Conservation (phyloP, 2,113 vertebrate species). For the Bostrychus sinensis region DNA sequence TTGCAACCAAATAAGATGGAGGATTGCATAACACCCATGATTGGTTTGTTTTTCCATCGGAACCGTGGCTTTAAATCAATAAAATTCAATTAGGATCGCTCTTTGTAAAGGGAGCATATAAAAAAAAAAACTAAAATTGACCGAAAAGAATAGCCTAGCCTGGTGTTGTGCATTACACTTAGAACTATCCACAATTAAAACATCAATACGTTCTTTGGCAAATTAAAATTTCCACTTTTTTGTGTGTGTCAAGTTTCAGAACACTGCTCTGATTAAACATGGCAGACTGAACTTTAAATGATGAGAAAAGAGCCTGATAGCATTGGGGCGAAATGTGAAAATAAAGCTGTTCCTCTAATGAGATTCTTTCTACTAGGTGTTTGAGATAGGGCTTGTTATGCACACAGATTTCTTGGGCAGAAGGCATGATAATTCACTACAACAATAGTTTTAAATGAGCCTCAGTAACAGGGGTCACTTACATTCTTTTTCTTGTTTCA, state of each 20-base stretch:
- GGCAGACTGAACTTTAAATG: slow-evolving; percentile 3
- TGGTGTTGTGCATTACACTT: slow-evolving; percentile 14
- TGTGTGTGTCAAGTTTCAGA: slow-evolving; percentile 16
- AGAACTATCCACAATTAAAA: slow-evolving; percentile 30
- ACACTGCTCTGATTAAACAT: slow-evolving; percentile 36
- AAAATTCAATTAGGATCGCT: slow-evolving; percentile 61
- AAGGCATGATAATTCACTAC: slow-evolving; percentile 22
- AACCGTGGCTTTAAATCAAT: slow-evolving; percentile 57
- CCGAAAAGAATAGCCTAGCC: slow-evolving; percentile 47
- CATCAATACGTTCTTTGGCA: slow-evolving; percentile 35
- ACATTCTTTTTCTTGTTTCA: slow-evolving; percentile 17
- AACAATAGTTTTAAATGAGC: slow-evolving; percentile 21
- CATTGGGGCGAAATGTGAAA: slow-evolving; percentile 14
- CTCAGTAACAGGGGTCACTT: slow-evolving; percentile 23
- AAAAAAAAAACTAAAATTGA: slow-evolving; percentile 56
- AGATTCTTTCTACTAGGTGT: slow-evolving; percentile 7
- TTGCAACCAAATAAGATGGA: slow-evolving; percentile 47
- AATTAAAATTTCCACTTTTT: slow-evolving; percentile 36
- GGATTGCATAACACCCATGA: slow-evolving; percentile 48
- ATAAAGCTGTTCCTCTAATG: slow-evolving; percentile 1
- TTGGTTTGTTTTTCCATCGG: slow-evolving; percentile 48
- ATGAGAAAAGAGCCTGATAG: slow-evolving; percentile 13
- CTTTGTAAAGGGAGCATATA: slow-evolving; percentile 45
- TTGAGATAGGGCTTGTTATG: slow-evolving; percentile 18
- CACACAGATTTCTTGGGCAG: slow-evolving; percentile 19